Conservation (phyloP, 2,888 invertebrate genomes). For the Phengaris alcon region DNA sequence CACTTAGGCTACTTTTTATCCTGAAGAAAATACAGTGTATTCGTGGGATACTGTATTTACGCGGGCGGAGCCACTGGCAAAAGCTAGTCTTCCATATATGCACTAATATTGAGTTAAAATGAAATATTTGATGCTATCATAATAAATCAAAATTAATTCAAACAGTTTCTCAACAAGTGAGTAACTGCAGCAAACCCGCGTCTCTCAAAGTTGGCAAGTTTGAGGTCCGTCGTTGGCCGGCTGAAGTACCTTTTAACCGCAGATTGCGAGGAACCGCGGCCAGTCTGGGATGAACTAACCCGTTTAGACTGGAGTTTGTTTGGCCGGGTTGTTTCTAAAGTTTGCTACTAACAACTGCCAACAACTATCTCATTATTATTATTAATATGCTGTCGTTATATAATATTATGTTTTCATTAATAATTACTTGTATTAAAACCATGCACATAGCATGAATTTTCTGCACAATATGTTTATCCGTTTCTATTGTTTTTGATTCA, state of each 20-base stretch:
- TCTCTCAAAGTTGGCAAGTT: constrained; percentile 10
- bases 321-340: background rate
- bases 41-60: no score
- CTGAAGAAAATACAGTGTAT: no score
- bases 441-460: no score
- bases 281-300: background rate
- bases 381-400: no score
- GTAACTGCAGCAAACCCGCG: background rate
- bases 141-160: background rate
- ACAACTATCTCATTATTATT: background rate
- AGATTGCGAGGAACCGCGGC: background rate
- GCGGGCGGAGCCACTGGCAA: no score
- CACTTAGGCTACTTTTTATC: no score
- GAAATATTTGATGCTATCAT: background rate
- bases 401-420: background rate
- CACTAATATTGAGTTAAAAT: no score
- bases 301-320: background rate
- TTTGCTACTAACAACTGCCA: background rate
- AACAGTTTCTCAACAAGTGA: constrained; percentile 11
- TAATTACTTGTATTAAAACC: background rate
- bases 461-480: no score
- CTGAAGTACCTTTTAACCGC: constrained; percentile 9
- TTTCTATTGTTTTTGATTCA: no score
- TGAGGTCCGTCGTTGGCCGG: constrained; percentile 12
- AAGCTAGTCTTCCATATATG: no score